Conservation (phyloP, 2,113 vertebrate genomes). For the Ramphastos sulfuratus region DNA sequence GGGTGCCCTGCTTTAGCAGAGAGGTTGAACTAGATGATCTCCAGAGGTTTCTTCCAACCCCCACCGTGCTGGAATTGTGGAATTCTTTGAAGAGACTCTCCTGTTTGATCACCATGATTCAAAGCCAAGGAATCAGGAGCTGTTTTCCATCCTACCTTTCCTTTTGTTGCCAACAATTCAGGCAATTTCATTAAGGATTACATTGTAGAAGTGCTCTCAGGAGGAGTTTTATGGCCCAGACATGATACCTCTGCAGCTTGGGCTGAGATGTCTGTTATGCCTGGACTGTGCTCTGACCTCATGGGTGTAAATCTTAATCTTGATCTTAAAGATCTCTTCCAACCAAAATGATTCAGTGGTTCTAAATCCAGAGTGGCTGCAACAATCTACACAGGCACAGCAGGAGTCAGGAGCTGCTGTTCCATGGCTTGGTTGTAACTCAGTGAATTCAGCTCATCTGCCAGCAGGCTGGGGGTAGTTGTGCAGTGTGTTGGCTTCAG, state of each 20-base stretch:
- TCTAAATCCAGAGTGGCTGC: neutral
- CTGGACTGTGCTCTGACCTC: neutral
- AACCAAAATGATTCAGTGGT: no score
- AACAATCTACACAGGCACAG: neutral
- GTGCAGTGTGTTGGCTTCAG: neutral
- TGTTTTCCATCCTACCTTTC: neutral
- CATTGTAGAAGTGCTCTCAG: neutral
- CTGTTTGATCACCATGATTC: neutral
- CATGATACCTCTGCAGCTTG: neutral
- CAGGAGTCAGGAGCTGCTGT: neutral
- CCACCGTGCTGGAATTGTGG: no score
- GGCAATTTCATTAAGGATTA: neutral
- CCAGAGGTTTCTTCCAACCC: no score
- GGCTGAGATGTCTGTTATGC: fast-evolving
- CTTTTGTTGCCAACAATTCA: neutral
- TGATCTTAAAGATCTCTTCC: no score
- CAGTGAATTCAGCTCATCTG: fast-evolving
- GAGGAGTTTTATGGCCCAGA: neutral
- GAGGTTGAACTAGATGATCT: no score
- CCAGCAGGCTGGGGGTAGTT: neutral
- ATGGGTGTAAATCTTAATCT: neutral
- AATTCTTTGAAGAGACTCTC: neutral
- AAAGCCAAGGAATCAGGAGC: neutral
- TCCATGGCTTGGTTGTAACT: neutral
- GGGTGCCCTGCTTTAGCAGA: no score